Conservation (phyloP, 2,888 invertebrate genomes). For the Ferdinandea cuprea region DNA sequence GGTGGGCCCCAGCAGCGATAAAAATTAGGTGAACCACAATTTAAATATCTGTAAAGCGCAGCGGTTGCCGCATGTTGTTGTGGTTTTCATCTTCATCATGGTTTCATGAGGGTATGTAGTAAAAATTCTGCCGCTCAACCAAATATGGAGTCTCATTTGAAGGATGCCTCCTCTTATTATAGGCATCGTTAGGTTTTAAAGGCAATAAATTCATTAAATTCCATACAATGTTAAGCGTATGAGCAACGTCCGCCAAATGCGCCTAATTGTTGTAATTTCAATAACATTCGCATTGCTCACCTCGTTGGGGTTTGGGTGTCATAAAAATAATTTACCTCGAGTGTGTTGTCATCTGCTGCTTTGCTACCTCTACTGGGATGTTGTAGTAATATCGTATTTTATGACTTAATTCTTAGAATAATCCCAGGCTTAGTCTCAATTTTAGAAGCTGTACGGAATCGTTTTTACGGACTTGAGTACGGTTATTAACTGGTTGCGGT, state of each 20-base stretch:
- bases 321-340: constrained; percentile 64
- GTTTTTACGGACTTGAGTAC: background rate
- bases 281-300: constrained; percentile 55
- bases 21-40: constrained; percentile 72
- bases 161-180: constrained; percentile 60
- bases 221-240: constrained; percentile 67
- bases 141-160: constrained; percentile 64
- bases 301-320: constrained; percentile 45
- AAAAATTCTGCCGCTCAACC: constrained; percentile 52
- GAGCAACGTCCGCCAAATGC: constrained; percentile 37
- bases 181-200: constrained; percentile 68
- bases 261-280: constrained; percentile 62
- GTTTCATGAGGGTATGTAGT: constrained; percentile 37
- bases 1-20: constrained; percentile 36
- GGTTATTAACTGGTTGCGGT: background rate
- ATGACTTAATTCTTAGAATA: constrained; percentile 59
- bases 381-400: constrained; percentile 42
- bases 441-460: constrained; percentile 23
- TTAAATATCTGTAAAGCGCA: constrained; percentile 52
- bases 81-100: constrained; percentile 12
- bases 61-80: constrained; percentile 19
- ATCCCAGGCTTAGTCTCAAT: constrained; percentile 11
- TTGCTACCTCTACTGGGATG: background rate
- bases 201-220: constrained; percentile 73
- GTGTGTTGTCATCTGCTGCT: background rate